These are phyloP conservation scores for Oasisia sp. DNA, from an alignment of 2,888 invertebrate genomes.

Conservation along the genomic window DNA sequence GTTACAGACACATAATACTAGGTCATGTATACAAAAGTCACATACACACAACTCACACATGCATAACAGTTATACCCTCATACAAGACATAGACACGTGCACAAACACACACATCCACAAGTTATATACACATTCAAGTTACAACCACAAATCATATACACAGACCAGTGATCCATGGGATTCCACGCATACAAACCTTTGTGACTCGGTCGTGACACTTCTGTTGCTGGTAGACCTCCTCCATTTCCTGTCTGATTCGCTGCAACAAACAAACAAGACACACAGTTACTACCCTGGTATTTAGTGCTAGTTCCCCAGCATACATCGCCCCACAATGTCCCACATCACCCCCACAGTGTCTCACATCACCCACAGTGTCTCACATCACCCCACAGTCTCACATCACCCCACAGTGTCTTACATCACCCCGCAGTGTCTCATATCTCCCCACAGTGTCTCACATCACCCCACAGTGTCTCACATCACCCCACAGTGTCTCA, in stretches of 20 bases:
- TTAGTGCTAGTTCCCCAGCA: background rate
- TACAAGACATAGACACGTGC: background rate
- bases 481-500: too few species aligned
- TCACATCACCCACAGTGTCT: too few species aligned
- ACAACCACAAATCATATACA: background rate
- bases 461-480: too few species aligned
- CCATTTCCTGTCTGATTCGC: constrained; percentile 59
- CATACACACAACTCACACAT: background rate
- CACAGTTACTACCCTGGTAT: background rate
- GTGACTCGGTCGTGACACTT: constrained; percentile 59
- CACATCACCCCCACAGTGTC: too few species aligned
- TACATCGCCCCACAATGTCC: background rate
- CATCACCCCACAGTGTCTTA: too few species aligned
- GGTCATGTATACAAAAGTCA: background rate
- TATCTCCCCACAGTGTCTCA: too few species aligned
- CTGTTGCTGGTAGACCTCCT: constrained; percentile 64
- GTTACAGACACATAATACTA: background rate
- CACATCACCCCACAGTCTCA: too few species aligned
- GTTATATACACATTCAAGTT: background rate
- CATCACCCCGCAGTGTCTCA: too few species aligned
- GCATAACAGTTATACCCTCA: background rate
- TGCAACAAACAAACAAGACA: constrained; percentile 17
- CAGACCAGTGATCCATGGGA: background rate
- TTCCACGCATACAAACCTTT: constrained; percentile 36
- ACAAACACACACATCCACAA: background rate